Conservation (phyloP, 2,113 vertebrate species). For the Vulpes vulpes region DNA sequence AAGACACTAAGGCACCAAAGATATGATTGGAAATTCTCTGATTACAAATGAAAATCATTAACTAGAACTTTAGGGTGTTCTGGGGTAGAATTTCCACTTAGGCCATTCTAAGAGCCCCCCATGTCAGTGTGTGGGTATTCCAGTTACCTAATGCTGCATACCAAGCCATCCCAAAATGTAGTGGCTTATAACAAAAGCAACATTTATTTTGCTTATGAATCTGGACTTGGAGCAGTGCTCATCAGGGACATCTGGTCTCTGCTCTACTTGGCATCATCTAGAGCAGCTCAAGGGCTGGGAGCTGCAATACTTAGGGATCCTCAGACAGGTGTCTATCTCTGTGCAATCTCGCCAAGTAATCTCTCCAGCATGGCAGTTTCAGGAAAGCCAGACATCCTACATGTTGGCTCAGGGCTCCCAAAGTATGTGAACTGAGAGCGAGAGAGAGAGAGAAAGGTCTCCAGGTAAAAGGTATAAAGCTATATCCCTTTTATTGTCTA, state of each 20-base stretch:
- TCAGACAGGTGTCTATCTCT: neutral
- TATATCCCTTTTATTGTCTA: neutral
- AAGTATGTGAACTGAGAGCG: neutral
- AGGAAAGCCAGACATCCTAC: neutral
- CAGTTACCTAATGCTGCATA: neutral
- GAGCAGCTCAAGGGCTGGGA: neutral
- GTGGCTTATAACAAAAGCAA: neutral
- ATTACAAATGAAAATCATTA: neutral
- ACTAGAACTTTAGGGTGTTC: neutral
- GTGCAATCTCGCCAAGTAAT: neutral
- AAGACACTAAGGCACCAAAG: neutral
- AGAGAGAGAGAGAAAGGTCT: no score
- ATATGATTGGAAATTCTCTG: neutral
- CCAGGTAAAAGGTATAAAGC: neutral
- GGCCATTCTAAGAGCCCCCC: neutral
- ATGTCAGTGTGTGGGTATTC: neutral
- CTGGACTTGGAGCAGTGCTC: neutral
- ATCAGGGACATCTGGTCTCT: neutral
- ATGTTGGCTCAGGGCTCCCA: neutral
- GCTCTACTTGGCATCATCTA: neutral
- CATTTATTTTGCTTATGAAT: neutral
- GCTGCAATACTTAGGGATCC: neutral
- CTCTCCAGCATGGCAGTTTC: neutral
- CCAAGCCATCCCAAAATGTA: neutral
- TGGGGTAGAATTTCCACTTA: neutral